Evolutionary conservation across 2,113 vertebrate genomes (phyloP), one percentile per base, ranked within the genome.

Genomic region (Symphodus melops): DNA sequence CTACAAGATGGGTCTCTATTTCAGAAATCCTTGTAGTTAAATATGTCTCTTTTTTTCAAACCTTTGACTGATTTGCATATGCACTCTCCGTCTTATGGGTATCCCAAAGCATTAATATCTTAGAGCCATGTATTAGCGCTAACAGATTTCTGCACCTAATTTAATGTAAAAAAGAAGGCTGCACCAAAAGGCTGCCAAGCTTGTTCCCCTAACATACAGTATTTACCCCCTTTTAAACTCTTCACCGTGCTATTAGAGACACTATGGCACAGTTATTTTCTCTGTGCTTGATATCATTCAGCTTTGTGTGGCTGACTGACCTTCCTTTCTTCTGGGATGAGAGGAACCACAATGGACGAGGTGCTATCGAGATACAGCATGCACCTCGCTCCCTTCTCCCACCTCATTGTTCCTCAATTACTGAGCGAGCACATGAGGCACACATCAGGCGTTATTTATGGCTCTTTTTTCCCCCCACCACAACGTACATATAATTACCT

Each of bases 371-470:
- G 21, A 41, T 64, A 19, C 42, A 8, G n/a, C 55, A 51, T 21
- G 58, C 44, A 20, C 76, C 59, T 55, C 7, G 70, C 71, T 83
- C 77, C 70, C 67, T 67, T 79, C 72, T 72, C 66, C 61, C 65
- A 53, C 76, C 72, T 84, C 72, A 89, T 90, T 89, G 84, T 91
- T 89, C 81, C 69, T 86, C 85, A 82, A 82, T 92, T 86, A 90
- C 81, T 25, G 52, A 86, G 86, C 83, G 83, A 84, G 85, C 73
- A 70, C 78, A 53, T 21, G 16, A n/a, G 61, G 65, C 81, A n/a
- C 75, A 68, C 79, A 83, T 85, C 48, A 64, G 13, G 52, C 62
- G 41, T 89, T 88, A 92, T 91, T 91, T 91, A 91, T 89, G 82
- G 81, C 13, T 58, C 62, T 25, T 25, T 25, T 25, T 25, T 25